Percentiles rank a stretch among this genome's conserved stretches.
phyloP scores from a whole-genome alignment of 1,140 invertebrate genomes.

The Chironomus striatipennis region DNA sequence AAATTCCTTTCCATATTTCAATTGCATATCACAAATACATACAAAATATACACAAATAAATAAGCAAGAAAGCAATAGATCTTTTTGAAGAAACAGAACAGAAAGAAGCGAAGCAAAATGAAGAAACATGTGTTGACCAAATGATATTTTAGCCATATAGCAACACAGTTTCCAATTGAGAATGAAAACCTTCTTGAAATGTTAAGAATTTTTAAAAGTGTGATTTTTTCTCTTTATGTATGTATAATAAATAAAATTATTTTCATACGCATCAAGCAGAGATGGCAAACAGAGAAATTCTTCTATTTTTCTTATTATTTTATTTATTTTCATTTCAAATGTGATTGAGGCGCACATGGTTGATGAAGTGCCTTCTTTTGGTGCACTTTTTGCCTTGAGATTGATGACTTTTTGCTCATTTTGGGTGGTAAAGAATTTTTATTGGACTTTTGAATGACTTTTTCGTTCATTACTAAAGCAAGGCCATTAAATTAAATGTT shows the following conservation, averaged over 20 bases:
- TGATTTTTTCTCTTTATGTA: background rate
- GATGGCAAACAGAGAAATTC: background rate
- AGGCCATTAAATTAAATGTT: too few species aligned
- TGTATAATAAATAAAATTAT: constrained; percentile 7
- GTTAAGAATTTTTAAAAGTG: constrained; percentile 17
- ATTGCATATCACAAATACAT: too few species aligned
- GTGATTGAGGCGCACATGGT: constrained; percentile 11
- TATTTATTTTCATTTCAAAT: constrained; percentile 4
- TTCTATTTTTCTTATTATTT: background rate
- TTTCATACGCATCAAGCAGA: background rate
- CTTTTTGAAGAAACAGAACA: background rate
- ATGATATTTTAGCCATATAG: constrained; percentile 20
- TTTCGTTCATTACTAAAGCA: too few species aligned
- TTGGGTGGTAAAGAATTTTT: too few species aligned
- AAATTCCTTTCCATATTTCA: too few species aligned
- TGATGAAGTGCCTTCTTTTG: background rate
- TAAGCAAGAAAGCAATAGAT: too few species aligned
- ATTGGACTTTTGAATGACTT: too few species aligned
- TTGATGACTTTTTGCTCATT: too few species aligned
- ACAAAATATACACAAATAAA: too few species aligned
- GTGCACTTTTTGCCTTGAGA: too few species aligned
- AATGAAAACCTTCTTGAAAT: constrained; percentile 15
- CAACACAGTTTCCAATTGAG: background rate
- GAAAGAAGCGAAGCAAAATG: background rate
- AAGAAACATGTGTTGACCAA: constrained; percentile 22